phyloP scores from a whole-genome alignment of 53 echinoderm and acorn worm genomes.

The Holothuria leucospilota region DNA sequence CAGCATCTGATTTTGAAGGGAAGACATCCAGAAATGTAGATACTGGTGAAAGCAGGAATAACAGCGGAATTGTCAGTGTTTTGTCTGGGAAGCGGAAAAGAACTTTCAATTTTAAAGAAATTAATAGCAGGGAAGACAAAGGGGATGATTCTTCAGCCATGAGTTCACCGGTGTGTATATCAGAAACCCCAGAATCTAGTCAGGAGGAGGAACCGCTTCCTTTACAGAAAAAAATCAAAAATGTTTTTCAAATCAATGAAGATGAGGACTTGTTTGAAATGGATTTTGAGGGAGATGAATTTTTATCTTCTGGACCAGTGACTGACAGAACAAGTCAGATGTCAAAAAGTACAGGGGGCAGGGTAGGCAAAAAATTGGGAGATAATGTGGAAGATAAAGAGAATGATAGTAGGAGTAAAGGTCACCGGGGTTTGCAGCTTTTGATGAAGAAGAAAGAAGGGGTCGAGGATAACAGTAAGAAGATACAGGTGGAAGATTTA shows the following conservation, averaged over 20 bases:
- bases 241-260: conserved; percentile 2
- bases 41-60: too few relatives aligned
- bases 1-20: too few relatives aligned
- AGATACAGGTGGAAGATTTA: not conserved
- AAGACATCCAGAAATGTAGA: too few relatives aligned
- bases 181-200: conserved; percentile 10
- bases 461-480: too few relatives aligned
- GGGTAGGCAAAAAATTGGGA: too few relatives aligned
- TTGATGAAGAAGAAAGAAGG: not conserved
- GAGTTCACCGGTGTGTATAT: not conserved
- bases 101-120: conserved; percentile 10
- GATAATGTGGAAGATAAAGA: not conserved
- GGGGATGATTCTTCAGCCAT: not conserved
- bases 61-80: too few relatives aligned
- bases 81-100: not conserved
- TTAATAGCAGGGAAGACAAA: not conserved
- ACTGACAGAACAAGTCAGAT: too few relatives aligned
- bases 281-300: not conserved
- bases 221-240: not conserved
- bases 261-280: conserved; percentile 21
- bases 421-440: conserved; percentile 1
- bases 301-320: too few relatives aligned
- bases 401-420: not conserved
- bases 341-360: too few relatives aligned
- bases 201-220: conserved; percentile 1